Base-by-base conservation (phyloP, 2,113 vertebrate genomes). In the Pedetes capensis region DNA sequence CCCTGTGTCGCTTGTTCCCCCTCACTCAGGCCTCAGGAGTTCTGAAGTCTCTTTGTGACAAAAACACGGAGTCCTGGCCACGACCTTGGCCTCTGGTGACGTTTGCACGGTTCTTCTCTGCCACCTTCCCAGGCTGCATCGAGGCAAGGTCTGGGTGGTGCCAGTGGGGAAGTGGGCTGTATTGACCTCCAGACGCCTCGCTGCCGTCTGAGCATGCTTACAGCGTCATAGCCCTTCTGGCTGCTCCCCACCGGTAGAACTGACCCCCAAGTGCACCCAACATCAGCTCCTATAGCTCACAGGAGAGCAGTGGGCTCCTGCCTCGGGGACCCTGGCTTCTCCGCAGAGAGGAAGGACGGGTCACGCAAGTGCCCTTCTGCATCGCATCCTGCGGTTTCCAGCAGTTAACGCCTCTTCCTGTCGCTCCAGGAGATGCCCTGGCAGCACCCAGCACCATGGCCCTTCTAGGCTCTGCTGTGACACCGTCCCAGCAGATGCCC, bases 381-480 rank as follows among this genome's bases (percentile, higher is more conserved):
- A 0, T 72, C 37, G 71, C 39, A 14, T 53, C 42, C 8, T 91
- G 96, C 29, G 96, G 96, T 87, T 96, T 91, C 6, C 1, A 78
- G 76, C 79, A 8, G 87, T 51, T 68, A n/a, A 44, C 16, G 32
- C 95, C 92, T 86, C 95, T 97, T 97, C 97, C 97, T 97, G 95
- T 95, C 75, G 44, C 86, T 76, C 18, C 2, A 0, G 0, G 66
- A 69, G 75, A 49, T 9, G 0, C 64, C 37, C 51, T 17, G 44
- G 61, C 87, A 23, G 88, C 1, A 2, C 76, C 0, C 80, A 14
- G 78, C 0, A 0, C 49, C 0, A 0, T 0, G n/a, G 55, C 81
- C 34, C 14, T 81, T 44, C 25, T 59, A 61, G 74, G 20, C 84
- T 61, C 16, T 25, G 17, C 37, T 84, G 8, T 25, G 27, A 8